Percentiles rank a stretch among this genome's conserved stretches.
Evolutionary conservation across 1,140 invertebrate genomes (phyloP).

Genomic region (Zophobas morio): DNA sequence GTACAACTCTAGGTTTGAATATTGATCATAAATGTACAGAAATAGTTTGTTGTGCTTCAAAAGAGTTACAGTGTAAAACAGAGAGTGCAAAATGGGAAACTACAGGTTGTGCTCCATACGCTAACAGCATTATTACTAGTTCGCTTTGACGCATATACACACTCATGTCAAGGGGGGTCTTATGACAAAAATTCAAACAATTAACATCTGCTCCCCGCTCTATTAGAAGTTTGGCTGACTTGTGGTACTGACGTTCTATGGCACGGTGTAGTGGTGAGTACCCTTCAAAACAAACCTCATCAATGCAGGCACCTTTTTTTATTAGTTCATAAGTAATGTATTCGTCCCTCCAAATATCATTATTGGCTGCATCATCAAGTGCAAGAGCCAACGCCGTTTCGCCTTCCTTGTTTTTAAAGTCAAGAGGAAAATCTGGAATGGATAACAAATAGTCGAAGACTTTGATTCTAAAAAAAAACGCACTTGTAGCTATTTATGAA

Average conservation of each 20-base stretch:
- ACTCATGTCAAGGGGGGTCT: no score
- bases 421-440: neutral
- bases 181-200: no score
- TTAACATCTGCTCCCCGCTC: neutral
- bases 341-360: neutral
- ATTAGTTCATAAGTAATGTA: constrained; percentile 4
- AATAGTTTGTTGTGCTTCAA: neutral
- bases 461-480: neutral
- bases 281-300: neutral
- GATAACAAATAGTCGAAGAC: constrained; percentile 20
- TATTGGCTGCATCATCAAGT: no score
- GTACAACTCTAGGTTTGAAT: neutral
- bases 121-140: neutral
- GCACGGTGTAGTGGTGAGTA: neutral
- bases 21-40: neutral
- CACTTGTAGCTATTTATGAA: neutral
- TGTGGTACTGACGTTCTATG: neutral
- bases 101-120: no score
- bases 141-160: neutral
- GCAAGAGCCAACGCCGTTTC: neutral
- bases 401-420: neutral
- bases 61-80: neutral
- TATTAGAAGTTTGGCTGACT: neutral
- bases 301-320: constrained; percentile 12
- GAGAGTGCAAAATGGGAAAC: neutral